phyloP scores from a whole-genome alignment of 2,888 invertebrate species.

The Mimumesa dahlbomi region DNA sequence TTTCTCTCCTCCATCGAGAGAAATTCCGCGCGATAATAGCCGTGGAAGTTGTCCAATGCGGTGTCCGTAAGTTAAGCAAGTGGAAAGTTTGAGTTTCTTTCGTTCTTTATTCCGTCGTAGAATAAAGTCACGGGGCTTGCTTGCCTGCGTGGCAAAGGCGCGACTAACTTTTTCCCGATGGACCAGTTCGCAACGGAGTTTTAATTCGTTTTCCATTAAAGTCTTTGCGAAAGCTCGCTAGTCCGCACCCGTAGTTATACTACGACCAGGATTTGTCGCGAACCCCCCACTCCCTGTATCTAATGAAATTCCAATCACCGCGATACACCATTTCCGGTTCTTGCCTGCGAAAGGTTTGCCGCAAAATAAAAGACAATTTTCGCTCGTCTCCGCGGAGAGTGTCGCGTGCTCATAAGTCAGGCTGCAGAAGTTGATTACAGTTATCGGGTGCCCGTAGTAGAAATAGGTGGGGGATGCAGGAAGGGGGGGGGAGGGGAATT shows the following conservation, averaged over 20 bases:
- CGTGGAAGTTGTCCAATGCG: not conserved
- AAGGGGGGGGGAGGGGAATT: slow-evolving; percentile 41
- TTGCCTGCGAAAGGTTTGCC: too few species aligned
- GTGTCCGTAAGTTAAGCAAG: slow-evolving; percentile 17
- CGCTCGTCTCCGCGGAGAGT: too few species aligned
- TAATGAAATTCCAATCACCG: not conserved
- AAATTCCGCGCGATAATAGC: slow-evolving; percentile 1
- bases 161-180: slow-evolving; percentile 9
- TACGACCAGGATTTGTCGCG: not conserved
- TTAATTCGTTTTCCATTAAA: slow-evolving; percentile 37
- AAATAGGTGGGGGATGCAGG: too few species aligned
- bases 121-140: slow-evolving; percentile 12
- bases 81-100: slow-evolving; percentile 17
- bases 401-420: too few species aligned
- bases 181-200: slow-evolving; percentile 18
- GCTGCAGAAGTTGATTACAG: too few species aligned
- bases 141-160: not conserved
- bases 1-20: too few species aligned
- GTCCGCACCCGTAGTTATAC: slow-evolving; percentile 18
- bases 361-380: too few species aligned
- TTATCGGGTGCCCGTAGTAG: too few species aligned
- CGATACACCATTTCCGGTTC: too few species aligned
- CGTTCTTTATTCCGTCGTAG: not conserved
- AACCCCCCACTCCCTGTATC: not conserved
- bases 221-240: slow-evolving; percentile 16